Percentiles rank a stretch among this genome's conserved stretches.
These are phyloP conservation scores for Dyspetes luteomarginatus DNA, from an alignment of 2,888 invertebrate species.

Conservation along the genomic window DNA sequence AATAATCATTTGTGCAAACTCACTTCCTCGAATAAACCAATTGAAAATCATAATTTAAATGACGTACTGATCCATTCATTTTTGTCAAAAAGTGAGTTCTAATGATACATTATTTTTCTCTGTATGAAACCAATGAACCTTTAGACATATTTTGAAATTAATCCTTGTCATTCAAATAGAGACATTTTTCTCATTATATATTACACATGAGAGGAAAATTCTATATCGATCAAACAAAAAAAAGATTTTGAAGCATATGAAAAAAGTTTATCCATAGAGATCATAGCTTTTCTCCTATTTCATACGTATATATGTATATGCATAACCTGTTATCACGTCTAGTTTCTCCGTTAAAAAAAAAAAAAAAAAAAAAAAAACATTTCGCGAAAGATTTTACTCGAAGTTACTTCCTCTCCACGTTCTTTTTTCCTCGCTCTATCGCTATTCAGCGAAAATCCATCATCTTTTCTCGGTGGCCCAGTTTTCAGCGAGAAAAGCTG, in stretches of 20 bases:
- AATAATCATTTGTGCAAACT: no score
- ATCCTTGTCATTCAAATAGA: no score
- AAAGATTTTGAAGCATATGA: conserved; percentile 24
- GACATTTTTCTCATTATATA: no score
- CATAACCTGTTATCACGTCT: background rate
- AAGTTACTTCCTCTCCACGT: conserved; percentile 24
- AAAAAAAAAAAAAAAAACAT: conserved; percentile 19
- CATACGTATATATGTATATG: background rate
- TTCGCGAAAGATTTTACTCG: conserved; percentile 41
- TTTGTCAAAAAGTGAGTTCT: no score
- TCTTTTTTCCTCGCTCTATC: background rate
- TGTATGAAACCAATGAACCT: no score
- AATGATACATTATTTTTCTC: no score
- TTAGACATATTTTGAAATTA: no score
- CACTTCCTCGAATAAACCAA: no score
- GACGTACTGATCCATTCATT: no score
- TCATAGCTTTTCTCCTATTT: conserved; percentile 24
- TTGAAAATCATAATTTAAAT: no score
- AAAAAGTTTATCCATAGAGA: conserved; percentile 34
- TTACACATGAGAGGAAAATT: no score
- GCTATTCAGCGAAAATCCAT: conserved; percentile 62
- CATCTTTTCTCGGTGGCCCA: conserved; percentile 54
- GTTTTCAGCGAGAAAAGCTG: conserved; percentile 55
- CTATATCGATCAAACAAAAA: conserved; percentile 14
- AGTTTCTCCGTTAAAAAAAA: background rate